Percentiles rank a stretch among this genome's conserved stretches.
Conservation (phyloP, 2,888 invertebrate genomes). For the Deilephila porcellus region DNA sequence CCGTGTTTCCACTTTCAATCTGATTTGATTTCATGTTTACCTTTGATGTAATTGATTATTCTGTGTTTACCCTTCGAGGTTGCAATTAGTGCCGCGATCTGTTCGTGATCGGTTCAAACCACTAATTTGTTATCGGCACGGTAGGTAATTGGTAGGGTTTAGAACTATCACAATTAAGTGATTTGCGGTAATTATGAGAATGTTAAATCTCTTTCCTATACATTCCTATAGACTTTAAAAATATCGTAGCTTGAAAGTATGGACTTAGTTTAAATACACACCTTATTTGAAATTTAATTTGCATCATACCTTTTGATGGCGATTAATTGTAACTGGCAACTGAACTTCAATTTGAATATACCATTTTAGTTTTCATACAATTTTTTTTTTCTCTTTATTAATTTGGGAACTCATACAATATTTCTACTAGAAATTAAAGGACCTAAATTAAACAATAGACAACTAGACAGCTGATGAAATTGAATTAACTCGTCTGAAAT, state of each 20-base stretch:
- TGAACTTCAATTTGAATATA: not conserved
- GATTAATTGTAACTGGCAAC: not conserved
- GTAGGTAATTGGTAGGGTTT: not conserved
- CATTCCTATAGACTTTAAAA: too few species aligned
- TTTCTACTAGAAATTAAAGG: too few species aligned
- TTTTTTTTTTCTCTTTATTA: too few species aligned
- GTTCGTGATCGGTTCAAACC: not conserved
- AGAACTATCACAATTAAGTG: not conserved
- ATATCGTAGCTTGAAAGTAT: too few species aligned
- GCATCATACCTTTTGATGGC: too few species aligned
- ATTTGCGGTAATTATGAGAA: not conserved
- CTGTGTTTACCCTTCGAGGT: not conserved
- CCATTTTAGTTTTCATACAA: too few species aligned
- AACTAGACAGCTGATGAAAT: not conserved
- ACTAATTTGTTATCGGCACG: slow-evolving; percentile 6
- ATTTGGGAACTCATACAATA: too few species aligned
- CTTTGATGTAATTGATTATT: not conserved
- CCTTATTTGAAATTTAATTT: too few species aligned
- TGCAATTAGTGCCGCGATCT: slow-evolving; percentile 9
- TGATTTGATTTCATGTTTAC: slow-evolving; percentile 3
- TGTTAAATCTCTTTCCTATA: too few species aligned
- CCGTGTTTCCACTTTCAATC: not conserved
- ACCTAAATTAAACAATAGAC: not conserved
- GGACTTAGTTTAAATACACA: too few species aligned
- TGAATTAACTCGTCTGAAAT: not conserved